These are phyloP conservation scores for Triops longicaudatus DNA, from an alignment of 1,140 invertebrate genomes.

Conservation along the genomic window DNA sequence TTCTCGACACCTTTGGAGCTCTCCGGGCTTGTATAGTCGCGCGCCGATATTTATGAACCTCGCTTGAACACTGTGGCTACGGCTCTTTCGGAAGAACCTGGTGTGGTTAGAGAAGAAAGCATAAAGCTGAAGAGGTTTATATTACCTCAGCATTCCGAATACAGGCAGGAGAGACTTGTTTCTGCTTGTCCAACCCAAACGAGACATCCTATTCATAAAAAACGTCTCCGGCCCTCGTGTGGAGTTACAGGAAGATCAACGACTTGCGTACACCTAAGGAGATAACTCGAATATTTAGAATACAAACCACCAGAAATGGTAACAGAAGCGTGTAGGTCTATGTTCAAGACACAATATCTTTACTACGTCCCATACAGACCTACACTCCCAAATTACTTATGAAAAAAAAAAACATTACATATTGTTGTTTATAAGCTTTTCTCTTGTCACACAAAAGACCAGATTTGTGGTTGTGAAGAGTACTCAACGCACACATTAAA, in stretches of 20 bases:
- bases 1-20: conserved; percentile 14
- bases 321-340: too few relatives aligned
- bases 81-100: conserved; percentile 7
- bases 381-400: too few relatives aligned
- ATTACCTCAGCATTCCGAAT: conserved; percentile 7
- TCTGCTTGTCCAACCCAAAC: conserved; percentile 4
- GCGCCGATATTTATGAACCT: conserved; percentile 6
- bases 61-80: not conserved
- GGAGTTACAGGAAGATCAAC: not conserved
- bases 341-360: too few relatives aligned
- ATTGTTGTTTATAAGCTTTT: too few relatives aligned
- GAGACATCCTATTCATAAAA: not conserved
- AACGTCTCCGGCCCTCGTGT: not conserved
- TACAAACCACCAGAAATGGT: too few relatives aligned
- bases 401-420: too few relatives aligned
- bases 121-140: not conserved
- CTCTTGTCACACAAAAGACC: too few relatives aligned
- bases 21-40: not conserved
- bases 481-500: not conserved
- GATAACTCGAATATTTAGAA: too few relatives aligned
- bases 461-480: not conserved
- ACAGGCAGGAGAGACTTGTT: not conserved
- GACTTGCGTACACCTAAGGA: not conserved
- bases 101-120: conserved; percentile 7
- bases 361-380: too few relatives aligned